These are phyloP conservation scores for Poeciliopsis gracilis DNA, from an alignment of 2,797 vertebrate species.

Conservation along the genomic window DNA sequence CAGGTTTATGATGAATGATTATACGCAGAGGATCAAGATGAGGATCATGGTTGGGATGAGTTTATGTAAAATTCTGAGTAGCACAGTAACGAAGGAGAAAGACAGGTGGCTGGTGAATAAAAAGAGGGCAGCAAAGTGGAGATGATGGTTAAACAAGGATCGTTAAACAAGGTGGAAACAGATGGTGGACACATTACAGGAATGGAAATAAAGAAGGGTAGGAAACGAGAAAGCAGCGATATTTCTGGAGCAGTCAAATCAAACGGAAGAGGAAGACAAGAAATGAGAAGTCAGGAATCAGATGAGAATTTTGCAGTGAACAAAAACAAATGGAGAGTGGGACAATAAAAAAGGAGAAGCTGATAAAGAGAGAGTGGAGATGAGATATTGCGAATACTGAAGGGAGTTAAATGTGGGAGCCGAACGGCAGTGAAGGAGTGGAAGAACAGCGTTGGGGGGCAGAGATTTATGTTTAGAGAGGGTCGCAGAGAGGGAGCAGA, in stretches of 20 bases:
- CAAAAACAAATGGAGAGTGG: conserved; percentile 5
- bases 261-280: not conserved
- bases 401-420: conserved; percentile 38
- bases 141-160: not conserved
- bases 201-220: not conserved
- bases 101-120: conserved; percentile 4
- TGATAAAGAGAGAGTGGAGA: conserved; percentile 8
- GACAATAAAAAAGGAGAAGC: conserved; percentile 5
- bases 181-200: not conserved
- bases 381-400: conserved; percentile 14
- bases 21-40: not conserved
- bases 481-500: conserved; percentile 55
- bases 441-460: conserved; percentile 46
- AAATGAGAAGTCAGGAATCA: conserved; percentile 3
- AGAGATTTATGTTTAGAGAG: conserved; percentile 69
- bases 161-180: conserved; percentile 23
- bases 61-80: not conserved
- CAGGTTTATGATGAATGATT: not conserved
- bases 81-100: not conserved
- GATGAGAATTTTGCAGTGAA: not conserved
- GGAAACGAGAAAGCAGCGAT: conserved; percentile 7
- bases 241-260: conserved; percentile 2
- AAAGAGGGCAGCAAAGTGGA: conserved; percentile 3
- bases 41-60: not conserved
- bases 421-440: conserved; percentile 35